Base-by-base conservation (phyloP, 2,888 invertebrate species). In the Ferdinandea cuprea region DNA sequence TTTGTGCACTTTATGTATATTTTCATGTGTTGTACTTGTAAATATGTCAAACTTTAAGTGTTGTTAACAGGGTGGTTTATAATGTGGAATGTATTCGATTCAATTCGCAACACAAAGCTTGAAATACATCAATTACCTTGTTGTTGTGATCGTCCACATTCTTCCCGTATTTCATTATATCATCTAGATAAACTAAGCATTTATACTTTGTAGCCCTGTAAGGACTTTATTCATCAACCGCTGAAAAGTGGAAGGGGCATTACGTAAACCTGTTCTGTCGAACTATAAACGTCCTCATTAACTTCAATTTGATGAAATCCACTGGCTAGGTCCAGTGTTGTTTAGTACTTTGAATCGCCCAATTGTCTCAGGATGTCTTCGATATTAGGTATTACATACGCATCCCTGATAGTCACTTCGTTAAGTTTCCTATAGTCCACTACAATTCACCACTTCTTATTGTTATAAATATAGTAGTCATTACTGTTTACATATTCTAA, bases 221-320 rank as follows among this genome's bases (percentile, higher is more conserved):
- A 30, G 32, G 32, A 6, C 4, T 4, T 4, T 6, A n/a, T n/a
- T n/a, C n/a, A n/a, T n/a, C n/a, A n/a, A n/a, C n/a, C n/a, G n/a
- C n/a, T n/a, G n/a, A n/a, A n/a, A n/a, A n/a, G n/a, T n/a, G n/a
- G n/a, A n/a, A n/a, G 32, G 32, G 4, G 32, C 32, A 30, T 30
- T 30, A 30, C 32, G 32, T 30, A 30, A 30, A n/a, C 42, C 71
- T 30, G 50, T 59, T 30, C 71, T 35, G n/a, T 30, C 59, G 9
- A 71, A 59, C 15, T 50, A 30, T 32, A 58, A 71, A 37, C 40
- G 40, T 5, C 52, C 9, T 42, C 17, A 17, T 13, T 40, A 7
- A 85, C 68, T 9, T 35, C 15, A 1, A 86, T 66, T 40, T 86
- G 84, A 37, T 80, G 74, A 21, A 74, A 86, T 0, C 85, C 85